Percentiles rank a stretch among this genome's conserved stretches.
Evolutionary conservation across 2,113 vertebrate species (phyloP).

Genomic region (Ploceus nigricollis): DNA sequence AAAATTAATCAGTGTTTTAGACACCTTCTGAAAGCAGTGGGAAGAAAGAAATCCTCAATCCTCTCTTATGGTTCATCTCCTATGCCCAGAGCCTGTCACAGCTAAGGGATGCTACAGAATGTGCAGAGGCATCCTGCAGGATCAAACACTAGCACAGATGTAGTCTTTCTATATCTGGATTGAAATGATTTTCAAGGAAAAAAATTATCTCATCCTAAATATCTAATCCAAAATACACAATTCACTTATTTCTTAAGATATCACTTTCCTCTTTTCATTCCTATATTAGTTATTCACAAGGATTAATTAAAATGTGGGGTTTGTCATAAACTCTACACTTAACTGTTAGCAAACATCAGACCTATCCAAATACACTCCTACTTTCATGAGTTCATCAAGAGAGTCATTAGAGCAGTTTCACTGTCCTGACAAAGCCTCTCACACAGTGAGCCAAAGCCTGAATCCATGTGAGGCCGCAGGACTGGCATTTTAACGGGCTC

Average conservation of each 20-base stretch:
- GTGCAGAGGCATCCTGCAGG: background rate
- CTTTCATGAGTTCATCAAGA: background rate
- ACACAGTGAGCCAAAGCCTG: rapidly evolving
- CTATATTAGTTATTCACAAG: background rate
- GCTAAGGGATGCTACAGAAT: background rate
- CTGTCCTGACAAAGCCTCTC: background rate
- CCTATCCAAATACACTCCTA: background rate
- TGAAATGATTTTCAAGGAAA: background rate
- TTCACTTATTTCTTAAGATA: background rate
- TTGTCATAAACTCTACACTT: background rate
- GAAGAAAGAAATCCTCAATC: background rate
- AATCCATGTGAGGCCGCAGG: rapidly evolving
- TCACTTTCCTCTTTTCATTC: background rate
- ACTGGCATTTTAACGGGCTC: background rate
- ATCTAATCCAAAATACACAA: background rate
- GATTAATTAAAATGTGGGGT: background rate
- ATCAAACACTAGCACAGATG: background rate
- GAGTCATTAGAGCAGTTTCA: background rate
- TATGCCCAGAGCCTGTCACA: background rate
- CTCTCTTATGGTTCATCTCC: background rate
- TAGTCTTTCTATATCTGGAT: background rate
- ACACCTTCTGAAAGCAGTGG: background rate
- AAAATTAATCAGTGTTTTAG: background rate
- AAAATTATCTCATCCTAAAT: background rate
- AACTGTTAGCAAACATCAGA: background rate